A percentile compares a stretch with the other conserved stretches of the same genome.
phyloP scores from a whole-genome alignment of 2,113 vertebrate species.

The Ammospiza nelsoni region DNA sequence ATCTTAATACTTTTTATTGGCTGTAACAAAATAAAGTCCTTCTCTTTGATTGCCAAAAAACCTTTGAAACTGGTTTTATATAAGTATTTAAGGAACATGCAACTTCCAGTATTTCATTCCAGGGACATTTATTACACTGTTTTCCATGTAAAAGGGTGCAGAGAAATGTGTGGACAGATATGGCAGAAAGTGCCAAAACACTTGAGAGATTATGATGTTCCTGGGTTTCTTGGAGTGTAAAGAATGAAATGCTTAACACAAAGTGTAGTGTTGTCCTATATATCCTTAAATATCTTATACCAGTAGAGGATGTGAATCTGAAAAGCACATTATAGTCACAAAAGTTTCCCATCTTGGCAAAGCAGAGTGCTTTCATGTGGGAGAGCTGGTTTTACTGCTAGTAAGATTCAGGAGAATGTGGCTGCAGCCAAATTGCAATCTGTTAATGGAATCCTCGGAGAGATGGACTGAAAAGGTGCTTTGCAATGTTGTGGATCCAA shows the following conservation, averaged over 20 bases:
- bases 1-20: neutral
- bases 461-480: neutral
- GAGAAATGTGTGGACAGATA: neutral
- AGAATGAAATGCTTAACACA: neutral
- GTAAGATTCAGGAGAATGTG: neutral
- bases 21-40: neutral
- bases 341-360: neutral
- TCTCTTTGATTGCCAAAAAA: neutral
- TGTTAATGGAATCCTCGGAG: neutral
- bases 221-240: neutral
- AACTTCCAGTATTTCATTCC: fast-evolving
- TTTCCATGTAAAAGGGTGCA: neutral
- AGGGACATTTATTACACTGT: neutral
- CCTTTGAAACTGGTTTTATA: neutral
- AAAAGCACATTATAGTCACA: neutral
- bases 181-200: neutral
- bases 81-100: neutral
- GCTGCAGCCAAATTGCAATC: neutral
- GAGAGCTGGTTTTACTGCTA: neutral
- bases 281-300: neutral
- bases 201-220: neutral
- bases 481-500: neutral
- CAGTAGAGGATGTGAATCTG: neutral
- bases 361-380: neutral
- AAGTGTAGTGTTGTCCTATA: neutral